Percentiles rank a stretch among this genome's conserved stretches.
Conservation (phyloP, 1,140 invertebrate species). For the Drosophila funebris region DNA sequence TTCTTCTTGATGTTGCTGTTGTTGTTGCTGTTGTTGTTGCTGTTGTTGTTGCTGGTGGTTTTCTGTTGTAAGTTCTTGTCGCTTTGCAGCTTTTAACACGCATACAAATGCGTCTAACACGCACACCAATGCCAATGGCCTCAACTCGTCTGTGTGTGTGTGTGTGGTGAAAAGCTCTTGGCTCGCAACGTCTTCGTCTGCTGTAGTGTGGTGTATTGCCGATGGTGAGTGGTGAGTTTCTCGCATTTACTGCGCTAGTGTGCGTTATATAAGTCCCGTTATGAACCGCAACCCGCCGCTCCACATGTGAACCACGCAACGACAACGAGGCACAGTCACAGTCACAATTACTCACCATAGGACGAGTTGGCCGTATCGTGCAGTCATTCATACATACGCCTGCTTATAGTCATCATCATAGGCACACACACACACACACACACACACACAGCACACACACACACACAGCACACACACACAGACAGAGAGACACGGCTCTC, state of each 20-base stretch:
- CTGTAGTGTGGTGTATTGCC: constrained; percentile 2
- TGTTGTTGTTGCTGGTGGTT: constrained; percentile 17
- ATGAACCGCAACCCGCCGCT: constrained; percentile 37
- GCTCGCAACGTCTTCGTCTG: background rate
- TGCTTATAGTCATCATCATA: background rate
- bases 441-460: background rate
- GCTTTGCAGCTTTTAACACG: constrained; percentile 70
- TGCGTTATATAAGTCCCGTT: constrained; percentile 72
- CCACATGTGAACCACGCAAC: constrained; percentile 32
- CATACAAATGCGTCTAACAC: constrained; percentile 60
- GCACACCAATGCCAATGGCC: constrained; percentile 32
- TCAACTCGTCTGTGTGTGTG: background rate
- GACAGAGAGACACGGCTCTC: constrained; percentile 8
- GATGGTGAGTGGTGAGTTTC: background rate
- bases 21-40: constrained; percentile 22
- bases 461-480: background rate
- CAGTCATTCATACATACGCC: constrained; percentile 29
- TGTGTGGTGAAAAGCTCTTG: constrained; percentile 39
- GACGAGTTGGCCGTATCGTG: constrained; percentile 27
- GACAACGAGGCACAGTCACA: constrained; percentile 13
- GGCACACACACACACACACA: background rate
- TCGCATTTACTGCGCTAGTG: constrained; percentile 48
- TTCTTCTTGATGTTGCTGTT: constrained; percentile 5
- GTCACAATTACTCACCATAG: constrained; percentile 19
- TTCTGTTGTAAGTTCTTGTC: constrained; percentile 57